Evolutionary conservation across 2,113 vertebrate species (phyloP).

Genomic region (Melanocharis versteri): DNA sequence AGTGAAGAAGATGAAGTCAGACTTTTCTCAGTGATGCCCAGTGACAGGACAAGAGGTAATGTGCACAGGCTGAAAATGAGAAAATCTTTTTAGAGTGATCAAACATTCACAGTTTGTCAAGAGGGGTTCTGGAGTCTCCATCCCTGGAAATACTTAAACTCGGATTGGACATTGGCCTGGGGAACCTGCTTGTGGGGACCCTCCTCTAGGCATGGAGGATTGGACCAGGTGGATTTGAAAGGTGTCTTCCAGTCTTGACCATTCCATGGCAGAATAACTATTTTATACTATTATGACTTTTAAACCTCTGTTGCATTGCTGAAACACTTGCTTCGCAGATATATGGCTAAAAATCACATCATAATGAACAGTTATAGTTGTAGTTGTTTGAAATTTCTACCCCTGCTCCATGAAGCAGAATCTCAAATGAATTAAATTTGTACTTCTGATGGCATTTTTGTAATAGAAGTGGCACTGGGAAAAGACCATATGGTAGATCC

Average conservation of each 20-base stretch:
- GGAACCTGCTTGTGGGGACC: not conserved
- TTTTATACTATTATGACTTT: not conserved
- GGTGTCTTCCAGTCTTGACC: not conserved
- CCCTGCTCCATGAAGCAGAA: not conserved
- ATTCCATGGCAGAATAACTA: not conserved
- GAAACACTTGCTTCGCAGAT: not conserved
- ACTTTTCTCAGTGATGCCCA: not conserved
- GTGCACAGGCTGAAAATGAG: not conserved
- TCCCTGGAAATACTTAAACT: not conserved
- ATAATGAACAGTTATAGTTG: not conserved
- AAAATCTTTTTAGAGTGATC: not conserved
- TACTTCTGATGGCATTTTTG: not conserved
- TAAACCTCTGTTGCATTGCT: not conserved
- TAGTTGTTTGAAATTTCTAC: not conserved
- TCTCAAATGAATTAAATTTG: not conserved
- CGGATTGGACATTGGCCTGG: rapidly evolving
- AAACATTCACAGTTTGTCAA: not conserved
- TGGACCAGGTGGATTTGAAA: not conserved
- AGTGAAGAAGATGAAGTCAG: not conserved
- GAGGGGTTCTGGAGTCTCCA: not conserved
- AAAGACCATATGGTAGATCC: not conserved
- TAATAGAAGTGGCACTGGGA: not conserved
- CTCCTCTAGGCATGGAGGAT: not conserved
- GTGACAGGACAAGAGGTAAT: not conserved
- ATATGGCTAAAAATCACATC: not conserved